Evolutionary conservation across 2,113 vertebrate genomes (phyloP), one percentile per base, ranked within the genome.

Genomic region (Rhynchopsitta pachyrhyncha): DNA sequence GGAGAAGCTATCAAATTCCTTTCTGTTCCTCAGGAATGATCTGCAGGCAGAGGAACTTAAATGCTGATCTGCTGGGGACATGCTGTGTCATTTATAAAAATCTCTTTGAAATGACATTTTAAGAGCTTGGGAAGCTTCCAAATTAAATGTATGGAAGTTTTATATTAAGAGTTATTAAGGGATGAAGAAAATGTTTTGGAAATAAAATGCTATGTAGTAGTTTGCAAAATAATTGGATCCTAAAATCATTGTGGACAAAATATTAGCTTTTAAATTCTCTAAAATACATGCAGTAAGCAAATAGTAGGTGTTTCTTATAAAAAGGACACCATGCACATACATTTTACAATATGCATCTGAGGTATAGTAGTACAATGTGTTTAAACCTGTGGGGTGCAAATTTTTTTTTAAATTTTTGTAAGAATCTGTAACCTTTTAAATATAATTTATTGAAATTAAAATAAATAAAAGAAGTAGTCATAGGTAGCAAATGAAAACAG

Each of bases 191-290:
- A 68, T 39, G 8, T 33, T 77, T 86, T 24, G 23, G 37, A 53
- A 93, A 74, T 22, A 70, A 86, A 90, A 82, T 64, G 18, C 16
- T 89, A 11, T 0, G 0, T 50, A 22, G 23, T 39, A 71, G 42
- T 85, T 82, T 15, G 27, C 42, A 82, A 91, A 95, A 88, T 52
- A 91, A 67, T 31, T 77, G n/a, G 22, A 42, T 80, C 74, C 66
- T 70, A 31, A 77, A 86, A 82, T 31, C 7, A 41, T 35, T 62
- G n/a, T 53, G 31, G 39, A 10, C 67, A 66, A 78, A 67, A 16
- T 2, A 79, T 49, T 78, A 70, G 16, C 22, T 90, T 75, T 85
- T 60, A 71, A 75, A 62, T 76, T 68, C 18, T 67, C n/a, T 78
- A n/a, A 86, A 78, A 81, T 35, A 47, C 7, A 47, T 10, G 13